These are phyloP conservation scores for Alentia gelatinosa DNA, from an alignment of 2,888 invertebrate genomes.

Conservation along the genomic window DNA sequence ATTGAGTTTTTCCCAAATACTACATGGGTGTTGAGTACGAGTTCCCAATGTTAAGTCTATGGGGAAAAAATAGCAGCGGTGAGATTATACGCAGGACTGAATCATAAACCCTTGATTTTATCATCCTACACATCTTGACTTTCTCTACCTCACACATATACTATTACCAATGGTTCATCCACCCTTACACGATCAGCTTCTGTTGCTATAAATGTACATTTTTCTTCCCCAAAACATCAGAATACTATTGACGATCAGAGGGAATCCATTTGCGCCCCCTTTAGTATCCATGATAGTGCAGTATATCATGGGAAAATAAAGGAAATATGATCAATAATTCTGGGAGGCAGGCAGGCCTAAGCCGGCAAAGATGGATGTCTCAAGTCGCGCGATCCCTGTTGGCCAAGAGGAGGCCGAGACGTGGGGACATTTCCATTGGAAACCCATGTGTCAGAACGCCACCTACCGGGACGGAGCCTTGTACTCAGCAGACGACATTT, in stretches of 20 bases:
- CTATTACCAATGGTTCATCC: not conserved
- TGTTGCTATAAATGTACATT: no score
- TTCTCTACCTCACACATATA: not conserved
- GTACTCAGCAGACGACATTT: not conserved
- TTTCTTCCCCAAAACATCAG: no score
- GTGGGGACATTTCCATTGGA: not conserved
- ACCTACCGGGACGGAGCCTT: not conserved
- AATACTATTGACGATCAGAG: not conserved
- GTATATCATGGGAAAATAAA: not conserved
- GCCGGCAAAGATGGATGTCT: not conserved
- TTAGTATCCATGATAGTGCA: not conserved
- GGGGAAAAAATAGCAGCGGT: no score
- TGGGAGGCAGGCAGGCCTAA: not conserved
- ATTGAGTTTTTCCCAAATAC: no score
- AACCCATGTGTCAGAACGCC: not conserved
- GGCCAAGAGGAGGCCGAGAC: not conserved
- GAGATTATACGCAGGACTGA: no score
- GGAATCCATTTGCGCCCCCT: not conserved
- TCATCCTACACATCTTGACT: no score
- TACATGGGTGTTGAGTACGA: no score
- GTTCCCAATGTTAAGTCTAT: no score
- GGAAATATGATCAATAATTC: not conserved
- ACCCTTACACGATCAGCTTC: no score
- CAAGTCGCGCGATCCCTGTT: not conserved
- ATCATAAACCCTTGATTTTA: no score